Percentiles rank a stretch among this genome's conserved stretches.
These are phyloP conservation scores for Drosophila mimetica DNA, from an alignment of 2,888 invertebrate genomes.

Conservation along the genomic window DNA sequence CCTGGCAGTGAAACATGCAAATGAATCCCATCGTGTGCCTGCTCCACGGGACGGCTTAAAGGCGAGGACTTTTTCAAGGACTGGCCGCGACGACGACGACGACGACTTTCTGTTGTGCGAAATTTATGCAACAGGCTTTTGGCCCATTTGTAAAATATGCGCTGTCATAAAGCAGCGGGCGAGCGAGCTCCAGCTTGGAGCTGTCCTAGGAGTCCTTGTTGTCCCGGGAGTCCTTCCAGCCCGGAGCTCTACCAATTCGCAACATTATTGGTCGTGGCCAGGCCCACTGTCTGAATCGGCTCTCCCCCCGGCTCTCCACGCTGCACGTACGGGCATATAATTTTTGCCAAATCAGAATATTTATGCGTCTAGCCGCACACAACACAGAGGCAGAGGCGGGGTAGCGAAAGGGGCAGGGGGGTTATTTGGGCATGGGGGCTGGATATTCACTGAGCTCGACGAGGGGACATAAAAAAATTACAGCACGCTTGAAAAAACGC, in stretches of 20 bases:
- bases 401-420: neutral
- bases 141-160: slow-evolving; percentile 78
- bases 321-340: slow-evolving; percentile 78
- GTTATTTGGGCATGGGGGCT: neutral
- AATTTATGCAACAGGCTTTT: slow-evolving; percentile 78
- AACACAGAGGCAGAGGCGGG: slow-evolving; percentile 25
- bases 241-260: slow-evolving; percentile 12
- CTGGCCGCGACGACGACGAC: slow-evolving; percentile 9
- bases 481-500: slow-evolving; percentile 76
- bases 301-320: slow-evolving; percentile 8
- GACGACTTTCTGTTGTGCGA: slow-evolving; percentile 35
- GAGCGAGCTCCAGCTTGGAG: slow-evolving; percentile 14
- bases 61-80: slow-evolving; percentile 45
- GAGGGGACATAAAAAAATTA: slow-evolving; percentile 68
- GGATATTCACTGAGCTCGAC: slow-evolving; percentile 23
- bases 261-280: slow-evolving; percentile 61
- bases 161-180: slow-evolving; percentile 74
- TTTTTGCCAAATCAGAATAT: slow-evolving; percentile 82
- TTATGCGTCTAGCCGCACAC: slow-evolving; percentile 78
- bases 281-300: slow-evolving; percentile 10
- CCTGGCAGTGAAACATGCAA: slow-evolving; percentile 53
- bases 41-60: slow-evolving; percentile 52
- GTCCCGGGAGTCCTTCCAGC: slow-evolving; percentile 4
- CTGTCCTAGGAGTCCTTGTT: slow-evolving; percentile 3
- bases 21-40: slow-evolving; percentile 47